Base-by-base conservation (phyloP, 2,797 vertebrate species). In the Leucoraja ocellata region DNA sequence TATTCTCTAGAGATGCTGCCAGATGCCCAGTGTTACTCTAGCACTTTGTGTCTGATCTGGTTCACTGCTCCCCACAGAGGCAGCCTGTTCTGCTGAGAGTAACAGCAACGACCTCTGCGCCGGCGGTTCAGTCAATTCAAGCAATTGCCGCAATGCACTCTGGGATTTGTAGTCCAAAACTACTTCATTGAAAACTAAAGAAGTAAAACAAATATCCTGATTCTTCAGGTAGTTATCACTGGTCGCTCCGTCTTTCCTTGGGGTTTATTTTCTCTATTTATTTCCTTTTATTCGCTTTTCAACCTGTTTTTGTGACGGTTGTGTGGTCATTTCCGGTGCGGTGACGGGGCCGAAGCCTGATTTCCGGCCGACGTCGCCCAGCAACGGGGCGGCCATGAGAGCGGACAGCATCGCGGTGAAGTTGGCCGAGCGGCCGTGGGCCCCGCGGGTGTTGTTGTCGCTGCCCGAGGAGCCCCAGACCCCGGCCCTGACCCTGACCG, bases 381-480 rank as follows among this genome's bases (percentile, higher is more conserved):
- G 65, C 65, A 68, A 68, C 65, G 18, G 65, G 13, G 65, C 13
- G 65, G 65, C 65, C 65, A 91, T 91, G 88, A 32, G 63, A 10
- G 65, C 68, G 16, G 88, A 71, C 8, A 39, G 98, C 94, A 96
- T 99, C 14, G 98, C 98, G 0, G 96, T 99, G 94, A 99, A 99
- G 95, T 95, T 98, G 94, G 95, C 97, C 5, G 97, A 99, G 94
- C 97, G 97, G 94, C 98, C 97, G 0, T 95, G 97, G 71, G 96
- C 97, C 81, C 97, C 98, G 36, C 99, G 99, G 94, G 97, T 98
- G 94, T 96, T 96, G 94, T 96, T 99, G 93, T 97, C 95, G n/a
- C 97, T 99, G 94, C 98, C 99, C 0, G 98, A 99, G 95, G 98
- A 98, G 94, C 96, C 98, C 0, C 98, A 98, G 0, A 4, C 0